Conservation (phyloP, 2,113 vertebrate species). For the Stictonetta naevosa region DNA sequence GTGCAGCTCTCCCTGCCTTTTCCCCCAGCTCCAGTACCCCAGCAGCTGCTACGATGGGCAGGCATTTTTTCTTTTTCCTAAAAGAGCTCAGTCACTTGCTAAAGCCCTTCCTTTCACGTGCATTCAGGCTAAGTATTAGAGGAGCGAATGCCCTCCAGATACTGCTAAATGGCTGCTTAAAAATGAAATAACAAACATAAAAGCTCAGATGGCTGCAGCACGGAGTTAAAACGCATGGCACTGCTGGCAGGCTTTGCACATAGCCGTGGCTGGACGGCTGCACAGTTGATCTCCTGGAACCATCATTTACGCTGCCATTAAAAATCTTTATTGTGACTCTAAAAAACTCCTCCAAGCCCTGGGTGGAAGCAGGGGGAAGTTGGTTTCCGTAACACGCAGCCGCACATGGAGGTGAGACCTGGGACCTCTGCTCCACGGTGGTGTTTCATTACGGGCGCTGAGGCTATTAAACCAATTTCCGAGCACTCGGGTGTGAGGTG, state of each 20-base stretch:
- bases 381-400: background rate
- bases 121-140: background rate
- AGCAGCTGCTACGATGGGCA: background rate
- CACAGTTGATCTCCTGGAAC: background rate
- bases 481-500: background rate
- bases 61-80: background rate
- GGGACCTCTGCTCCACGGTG: conserved; percentile 25
- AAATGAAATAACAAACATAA: conserved; percentile 42
- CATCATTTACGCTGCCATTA: background rate
- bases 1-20: background rate
- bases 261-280: background rate
- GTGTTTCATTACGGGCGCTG: conserved; percentile 38
- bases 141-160: conserved; percentile 21
- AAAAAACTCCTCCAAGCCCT: background rate
- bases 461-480: conserved; percentile 39
- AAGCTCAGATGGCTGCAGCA: background rate
- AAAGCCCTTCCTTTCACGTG: background rate
- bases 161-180: background rate
- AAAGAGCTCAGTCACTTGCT: background rate
- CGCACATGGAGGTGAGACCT: background rate
- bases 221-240: background rate
- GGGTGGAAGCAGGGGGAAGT: background rate
- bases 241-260: background rate
- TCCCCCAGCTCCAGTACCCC: background rate
- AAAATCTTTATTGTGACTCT: background rate